A percentile compares a stretch with the other conserved stretches of the same genome.
phyloP scores from a whole-genome alignment of 2,888 invertebrate species.

The Lasioglossum morio region DNA sequence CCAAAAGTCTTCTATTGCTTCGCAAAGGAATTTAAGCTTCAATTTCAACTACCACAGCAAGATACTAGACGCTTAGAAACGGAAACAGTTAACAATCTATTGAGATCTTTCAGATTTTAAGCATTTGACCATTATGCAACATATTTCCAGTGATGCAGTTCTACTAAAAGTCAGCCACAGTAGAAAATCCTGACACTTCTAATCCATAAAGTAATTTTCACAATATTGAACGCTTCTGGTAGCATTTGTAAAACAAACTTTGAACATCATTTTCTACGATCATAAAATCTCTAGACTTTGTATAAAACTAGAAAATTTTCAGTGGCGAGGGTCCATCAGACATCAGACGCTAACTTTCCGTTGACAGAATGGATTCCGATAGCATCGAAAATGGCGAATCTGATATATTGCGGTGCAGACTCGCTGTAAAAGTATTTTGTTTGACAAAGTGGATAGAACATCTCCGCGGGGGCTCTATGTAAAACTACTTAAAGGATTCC shows the following conservation, averaged over 20 bases:
- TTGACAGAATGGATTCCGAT: background rate
- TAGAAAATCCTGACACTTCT: background rate
- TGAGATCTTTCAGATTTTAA: background rate
- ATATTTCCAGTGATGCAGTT: background rate
- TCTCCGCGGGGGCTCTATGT: background rate
- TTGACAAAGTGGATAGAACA: background rate
- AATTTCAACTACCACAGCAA: background rate
- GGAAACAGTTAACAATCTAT: background rate
- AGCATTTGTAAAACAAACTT: background rate
- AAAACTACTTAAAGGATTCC: constrained; percentile 6
- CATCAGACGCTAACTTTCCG: background rate
- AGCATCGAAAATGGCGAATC: background rate
- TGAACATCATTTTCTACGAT: background rate
- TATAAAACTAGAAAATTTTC: background rate
- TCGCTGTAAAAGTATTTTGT: background rate
- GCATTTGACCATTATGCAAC: no score
- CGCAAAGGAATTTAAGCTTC: background rate
- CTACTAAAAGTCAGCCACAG: background rate
- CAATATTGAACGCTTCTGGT: background rate
- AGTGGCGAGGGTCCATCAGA: background rate
- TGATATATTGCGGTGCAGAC: background rate
- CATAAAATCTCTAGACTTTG: background rate
- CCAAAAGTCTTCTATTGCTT: background rate
- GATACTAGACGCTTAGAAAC: background rate
- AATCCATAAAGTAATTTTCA: background rate